Base-by-base conservation (phyloP, 2,888 invertebrate species). In the Thumatha senex region DNA sequence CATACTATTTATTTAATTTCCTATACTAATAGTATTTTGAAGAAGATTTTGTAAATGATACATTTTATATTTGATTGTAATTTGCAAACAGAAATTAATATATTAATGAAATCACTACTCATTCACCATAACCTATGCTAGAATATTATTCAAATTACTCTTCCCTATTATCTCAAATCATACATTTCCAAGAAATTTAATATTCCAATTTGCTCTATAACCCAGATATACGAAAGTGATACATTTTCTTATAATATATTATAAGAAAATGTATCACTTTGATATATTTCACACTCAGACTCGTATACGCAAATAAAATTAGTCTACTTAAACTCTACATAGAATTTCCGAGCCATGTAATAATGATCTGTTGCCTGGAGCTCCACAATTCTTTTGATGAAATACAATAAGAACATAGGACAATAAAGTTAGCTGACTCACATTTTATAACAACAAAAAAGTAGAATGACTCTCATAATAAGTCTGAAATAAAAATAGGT, bases 321-420 rank as follows among this genome's bases (percentile, higher is more conserved):
- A n/a, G n/a, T 39, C 12, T 24, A 24, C 36, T 10, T 14, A 36
- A 44, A 24, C 13, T 36, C 14, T 13, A 24, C n/a, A 36, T 13
- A 11, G 14, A 11, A 29, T 44, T 13, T 30, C 36, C 35, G 14
- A 15, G 49, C 51, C 51, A 57, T 62, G 61, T 51, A 24, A 62
- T 48, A 51, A 61, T 40, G 61, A 54, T 29, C 51, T 51, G 48
- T 15, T 34, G 45, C 57, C 39, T 30, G n/a, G 7, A 52, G 49
- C 46, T 41, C 48, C 46, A 48, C 47, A 54, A 48, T 57, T 50
- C n/a, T 36, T 39, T 33, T 42, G 46, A 40, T 46, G 31, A 40
- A 30, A 33, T 15, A 40, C 43, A 41, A 60, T 36, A 38, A 41
- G 45, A 40, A 10, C 8, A n/a, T 5, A 34, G 33, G 14, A 34